Evolutionary conservation across 2,797 vertebrate species (phyloP), one percentile per base, ranked within the genome.

Genomic region (Mastacembelus armatus): DNA sequence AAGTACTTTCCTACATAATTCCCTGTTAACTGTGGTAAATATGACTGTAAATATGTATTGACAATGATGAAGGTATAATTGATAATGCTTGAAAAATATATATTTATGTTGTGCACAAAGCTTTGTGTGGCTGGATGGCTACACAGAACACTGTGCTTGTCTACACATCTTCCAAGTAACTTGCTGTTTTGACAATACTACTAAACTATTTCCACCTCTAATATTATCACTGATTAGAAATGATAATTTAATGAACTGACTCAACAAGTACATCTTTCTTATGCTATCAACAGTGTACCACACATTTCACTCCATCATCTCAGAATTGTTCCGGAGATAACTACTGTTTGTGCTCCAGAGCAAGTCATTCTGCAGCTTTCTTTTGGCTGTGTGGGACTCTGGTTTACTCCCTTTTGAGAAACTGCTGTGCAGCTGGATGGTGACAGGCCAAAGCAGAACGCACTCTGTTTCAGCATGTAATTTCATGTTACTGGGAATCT

Each of bases 401-500:
- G 73, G 59, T 86, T 88, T 83, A 74, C 81, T 87, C 72, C n/a
- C 21, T 11, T 81, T 85, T 90, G 89, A 93, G 86, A 78, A 90
- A 92, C 79, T 87, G 88, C 79, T 61, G 79, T 71, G 73, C 74
- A 72, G 79, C 86, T 81, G 84, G 70, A 88, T 85, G 85, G 73
- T 92, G 93, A 94, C 93, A 94, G 91, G 85, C 87, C 80, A 71
- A 87, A 88, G 90, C 88, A 85, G 86, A 90, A 90, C 89, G 80
- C 90, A 91, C 80, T 90, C 78, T 83, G 91, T 93, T 92, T 91
- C 88, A 71, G 84, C 89, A 85, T 89, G 90, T 93, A 93, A 93
- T 94, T 94, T 90, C 91, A 93, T 93, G 92, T 94, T 92, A 92
- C 91, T 90, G 84, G 91, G 91, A 93, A 92, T 92, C 91, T 90